These are phyloP conservation scores for Pelvicachromis taeniatus DNA, from an alignment of 2,113 vertebrate species.

Conservation along the genomic window DNA sequence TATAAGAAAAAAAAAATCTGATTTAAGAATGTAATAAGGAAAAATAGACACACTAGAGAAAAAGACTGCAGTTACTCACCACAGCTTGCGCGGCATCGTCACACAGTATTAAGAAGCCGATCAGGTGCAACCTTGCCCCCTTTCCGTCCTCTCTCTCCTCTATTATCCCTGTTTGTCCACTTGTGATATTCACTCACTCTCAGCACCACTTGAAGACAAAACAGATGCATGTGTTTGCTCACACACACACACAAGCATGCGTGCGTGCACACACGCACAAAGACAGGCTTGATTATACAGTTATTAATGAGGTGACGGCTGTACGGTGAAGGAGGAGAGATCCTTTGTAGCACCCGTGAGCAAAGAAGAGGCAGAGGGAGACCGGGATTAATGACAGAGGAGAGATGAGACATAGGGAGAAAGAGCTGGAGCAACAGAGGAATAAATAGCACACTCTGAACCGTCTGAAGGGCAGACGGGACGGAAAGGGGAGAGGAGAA, in stretches of 20 bases:
- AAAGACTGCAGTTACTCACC: slow-evolving; percentile 45
- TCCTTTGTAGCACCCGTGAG: slow-evolving; percentile 37
- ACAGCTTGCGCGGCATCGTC: slow-evolving; percentile 66
- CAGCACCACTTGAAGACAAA: slow-evolving; percentile 55
- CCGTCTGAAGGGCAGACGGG: not conserved
- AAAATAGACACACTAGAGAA: not conserved
- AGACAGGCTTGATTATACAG: slow-evolving; percentile 44
- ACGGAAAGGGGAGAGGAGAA: not conserved
- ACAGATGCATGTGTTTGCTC: slow-evolving; percentile 46
- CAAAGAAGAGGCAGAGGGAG: not conserved
- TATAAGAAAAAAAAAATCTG: not conserved
- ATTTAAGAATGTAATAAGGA: not conserved
- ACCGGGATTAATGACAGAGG: slow-evolving; percentile 8
- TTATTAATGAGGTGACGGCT: slow-evolving; percentile 51
- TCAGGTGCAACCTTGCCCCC: slow-evolving; percentile 1
- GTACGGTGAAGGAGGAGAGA: not conserved
- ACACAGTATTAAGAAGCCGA: not conserved
- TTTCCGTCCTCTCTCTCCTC: slow-evolving; percentile 3
- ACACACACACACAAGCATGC: not conserved
- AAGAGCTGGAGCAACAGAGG: not conserved
- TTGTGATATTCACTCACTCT: slow-evolving; percentile 46
- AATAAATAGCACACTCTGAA: slow-evolving; percentile 1
- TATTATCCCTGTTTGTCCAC: slow-evolving; percentile 22
- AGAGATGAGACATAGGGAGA: not conserved
- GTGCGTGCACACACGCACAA: not conserved